These are phyloP conservation scores for Megalopta genalis DNA, from an alignment of 1,140 invertebrate species.

Conservation along the genomic window DNA sequence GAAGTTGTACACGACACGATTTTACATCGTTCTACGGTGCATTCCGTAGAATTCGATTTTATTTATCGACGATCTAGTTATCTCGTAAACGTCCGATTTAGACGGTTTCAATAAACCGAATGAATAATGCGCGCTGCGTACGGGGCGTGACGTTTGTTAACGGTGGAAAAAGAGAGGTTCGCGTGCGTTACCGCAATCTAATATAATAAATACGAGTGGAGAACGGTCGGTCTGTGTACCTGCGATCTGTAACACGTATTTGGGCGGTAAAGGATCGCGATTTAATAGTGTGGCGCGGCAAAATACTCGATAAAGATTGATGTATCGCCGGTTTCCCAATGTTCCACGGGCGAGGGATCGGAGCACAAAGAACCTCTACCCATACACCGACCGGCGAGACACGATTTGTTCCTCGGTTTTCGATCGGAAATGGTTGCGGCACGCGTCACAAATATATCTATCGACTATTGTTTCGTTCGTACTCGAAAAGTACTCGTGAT, in stretches of 20 bases:
- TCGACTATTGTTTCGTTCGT: not conserved
- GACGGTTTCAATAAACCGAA: no score
- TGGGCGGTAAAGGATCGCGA: constrained; percentile 31
- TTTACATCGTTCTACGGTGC: no score
- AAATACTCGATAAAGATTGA: constrained; percentile 57
- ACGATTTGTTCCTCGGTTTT: constrained; percentile 19
- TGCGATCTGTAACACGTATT: not conserved
- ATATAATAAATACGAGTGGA: not conserved
- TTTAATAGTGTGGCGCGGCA: constrained; percentile 49
- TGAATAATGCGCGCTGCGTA: no score
- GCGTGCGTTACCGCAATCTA: no score
- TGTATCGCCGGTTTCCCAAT: constrained; percentile 30
- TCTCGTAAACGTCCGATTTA: no score
- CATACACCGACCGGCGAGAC: constrained; percentile 2
- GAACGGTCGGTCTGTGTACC: not conserved
- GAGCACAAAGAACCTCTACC: constrained; percentile 29
- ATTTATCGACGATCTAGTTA: no score
- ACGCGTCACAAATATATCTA: not conserved
- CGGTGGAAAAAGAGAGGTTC: no score
- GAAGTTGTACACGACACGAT: no score
- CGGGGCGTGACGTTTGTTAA: no score
- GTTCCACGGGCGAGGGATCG: constrained; percentile 13
- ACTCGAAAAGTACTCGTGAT: not conserved
- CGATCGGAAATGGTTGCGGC: not conserved
- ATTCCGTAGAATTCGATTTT: no score